Evolutionary conservation across 2,797 vertebrate species (phyloP).

Genomic region (Margarornis squamiger): DNA sequence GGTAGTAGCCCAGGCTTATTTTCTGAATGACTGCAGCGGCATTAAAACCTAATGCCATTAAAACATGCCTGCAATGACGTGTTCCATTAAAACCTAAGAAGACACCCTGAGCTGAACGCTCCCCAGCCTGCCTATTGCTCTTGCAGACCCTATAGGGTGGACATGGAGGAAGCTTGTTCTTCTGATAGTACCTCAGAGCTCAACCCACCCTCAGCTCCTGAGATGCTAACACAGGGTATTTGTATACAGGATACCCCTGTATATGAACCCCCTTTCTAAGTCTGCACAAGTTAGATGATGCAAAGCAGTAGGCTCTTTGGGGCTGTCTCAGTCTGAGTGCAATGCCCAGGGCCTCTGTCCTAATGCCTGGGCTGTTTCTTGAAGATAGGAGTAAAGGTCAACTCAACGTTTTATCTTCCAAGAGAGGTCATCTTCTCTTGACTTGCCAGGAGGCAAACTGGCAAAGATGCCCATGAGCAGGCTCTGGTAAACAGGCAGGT

Average conservation of each 20-base stretch:
- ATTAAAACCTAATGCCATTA: conserved; percentile 62
- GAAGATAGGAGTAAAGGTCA: background rate
- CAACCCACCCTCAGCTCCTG: fast-evolving
- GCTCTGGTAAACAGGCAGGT: background rate
- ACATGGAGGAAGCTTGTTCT: background rate
- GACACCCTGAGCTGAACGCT: background rate
- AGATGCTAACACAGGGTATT: background rate
- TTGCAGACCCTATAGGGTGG: background rate
- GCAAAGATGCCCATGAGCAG: background rate
- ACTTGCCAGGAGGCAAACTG: background rate
- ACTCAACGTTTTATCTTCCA: background rate
- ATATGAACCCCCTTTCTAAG: background rate
- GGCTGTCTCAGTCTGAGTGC: background rate
- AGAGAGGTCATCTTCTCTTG: background rate
- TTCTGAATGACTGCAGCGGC: conserved; percentile 52
- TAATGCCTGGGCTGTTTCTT: background rate
- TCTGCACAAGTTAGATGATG: background rate
- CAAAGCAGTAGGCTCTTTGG: background rate
- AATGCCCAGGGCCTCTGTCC: background rate
- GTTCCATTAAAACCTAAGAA: conserved; percentile 21
- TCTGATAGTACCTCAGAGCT: background rate
- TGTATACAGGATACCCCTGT: fast-evolving
- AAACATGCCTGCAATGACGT: conserved; percentile 32
- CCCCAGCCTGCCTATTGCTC: background rate
- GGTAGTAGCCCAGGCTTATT: conserved; percentile 30